These are phyloP conservation scores for Cydia fagiglandana DNA, from an alignment of 1,140 invertebrate genomes.

Conservation along the genomic window DNA sequence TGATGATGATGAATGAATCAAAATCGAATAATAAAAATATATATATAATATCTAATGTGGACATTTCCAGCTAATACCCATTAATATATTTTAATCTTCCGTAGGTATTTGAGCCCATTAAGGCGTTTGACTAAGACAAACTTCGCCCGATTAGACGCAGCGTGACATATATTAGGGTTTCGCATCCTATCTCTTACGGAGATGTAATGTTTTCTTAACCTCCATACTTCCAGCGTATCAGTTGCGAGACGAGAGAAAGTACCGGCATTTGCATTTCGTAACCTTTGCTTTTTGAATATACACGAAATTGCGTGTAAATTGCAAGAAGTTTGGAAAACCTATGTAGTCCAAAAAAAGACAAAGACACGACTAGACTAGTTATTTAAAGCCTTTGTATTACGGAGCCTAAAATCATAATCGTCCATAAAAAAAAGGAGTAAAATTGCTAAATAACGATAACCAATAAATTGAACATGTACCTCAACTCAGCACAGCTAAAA, in stretches of 20 bases:
- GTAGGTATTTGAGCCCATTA: not conserved
- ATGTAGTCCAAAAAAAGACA: not conserved
- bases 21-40: too few relatives aligned
- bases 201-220: constrained; percentile 72
- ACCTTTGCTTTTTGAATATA: constrained; percentile 53
- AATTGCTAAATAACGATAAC: too few relatives aligned
- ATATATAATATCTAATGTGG: too few relatives aligned
- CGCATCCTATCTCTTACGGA: constrained; percentile 46
- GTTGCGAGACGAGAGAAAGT: constrained; percentile 68
- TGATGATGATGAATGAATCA: too few relatives aligned
- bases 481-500: too few relatives aligned
- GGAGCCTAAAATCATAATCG: too few relatives aligned
- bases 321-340: not conserved
- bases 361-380: not conserved
- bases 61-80: too few relatives aligned
- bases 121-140: constrained; percentile 21
- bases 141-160: constrained; percentile 31
- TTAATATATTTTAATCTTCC: too few relatives aligned
- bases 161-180: constrained; percentile 44
- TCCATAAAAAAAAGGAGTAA: too few relatives aligned
- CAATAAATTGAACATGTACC: too few relatives aligned
- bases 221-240: constrained; percentile 60
- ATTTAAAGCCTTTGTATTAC: too few relatives aligned
- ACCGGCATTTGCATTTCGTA: constrained; percentile 60
- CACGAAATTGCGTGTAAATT: constrained; percentile 47